Conservation (phyloP, 2,113 vertebrate species). For the Thalassarche chlororhynchos region DNA sequence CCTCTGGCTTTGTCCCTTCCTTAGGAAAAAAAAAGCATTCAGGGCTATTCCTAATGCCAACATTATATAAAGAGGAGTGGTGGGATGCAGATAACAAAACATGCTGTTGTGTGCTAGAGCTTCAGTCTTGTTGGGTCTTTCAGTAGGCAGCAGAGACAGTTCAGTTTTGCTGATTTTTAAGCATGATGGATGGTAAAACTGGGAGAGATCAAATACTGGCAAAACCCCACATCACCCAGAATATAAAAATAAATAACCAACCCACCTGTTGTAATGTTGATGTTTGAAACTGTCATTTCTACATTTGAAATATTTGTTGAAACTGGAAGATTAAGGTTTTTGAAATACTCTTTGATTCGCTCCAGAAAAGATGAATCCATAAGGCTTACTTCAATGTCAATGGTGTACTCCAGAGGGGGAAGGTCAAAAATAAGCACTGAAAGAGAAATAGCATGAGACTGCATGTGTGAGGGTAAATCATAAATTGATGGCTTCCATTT, state of each 20-base stretch:
- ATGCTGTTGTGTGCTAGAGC: not conserved
- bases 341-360: conserved; percentile 39
- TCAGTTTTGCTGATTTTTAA: not conserved
- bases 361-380: conserved; percentile 48
- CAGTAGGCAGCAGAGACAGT: not conserved
- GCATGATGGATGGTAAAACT: fast-evolving
- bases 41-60: not conserved
- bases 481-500: not conserved
- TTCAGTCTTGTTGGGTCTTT: not conserved
- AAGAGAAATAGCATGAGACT: not conserved
- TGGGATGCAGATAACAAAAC: not conserved
- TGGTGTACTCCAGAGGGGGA: not conserved
- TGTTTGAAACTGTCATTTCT: conserved; percentile 29
- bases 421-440: not conserved
- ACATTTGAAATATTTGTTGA: conserved; percentile 12
- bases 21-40: not conserved
- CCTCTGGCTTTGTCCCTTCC: not conserved
- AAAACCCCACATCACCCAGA: not conserved
- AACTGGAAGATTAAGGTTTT: conserved; percentile 14
- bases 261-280: conserved; percentile 73
- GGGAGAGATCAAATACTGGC: not conserved
- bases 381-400: conserved; percentile 67
- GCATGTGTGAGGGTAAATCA: not conserved
- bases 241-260: not conserved
- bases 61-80: not conserved